Conservation (phyloP, 1,140 invertebrate genomes). For the Solenopsis invicta region DNA sequence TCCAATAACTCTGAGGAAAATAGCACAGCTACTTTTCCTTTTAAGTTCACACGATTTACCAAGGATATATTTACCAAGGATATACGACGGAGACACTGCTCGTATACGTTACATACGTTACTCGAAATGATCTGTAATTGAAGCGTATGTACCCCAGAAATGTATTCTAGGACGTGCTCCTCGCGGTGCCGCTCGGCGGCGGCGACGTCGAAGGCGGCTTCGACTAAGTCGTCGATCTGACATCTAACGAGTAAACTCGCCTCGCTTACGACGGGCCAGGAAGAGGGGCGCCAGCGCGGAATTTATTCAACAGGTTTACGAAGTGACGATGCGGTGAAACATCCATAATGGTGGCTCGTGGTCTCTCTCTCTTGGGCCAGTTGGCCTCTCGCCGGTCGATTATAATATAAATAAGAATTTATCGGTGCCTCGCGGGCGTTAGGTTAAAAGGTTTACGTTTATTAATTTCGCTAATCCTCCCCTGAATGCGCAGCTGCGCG, state of each 20-base stretch:
- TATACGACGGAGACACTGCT: neutral
- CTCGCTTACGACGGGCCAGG: slow-evolving; percentile 66
- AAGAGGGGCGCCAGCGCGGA: slow-evolving; percentile 71
- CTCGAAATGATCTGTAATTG: slow-evolving; percentile 23
- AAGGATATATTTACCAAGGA: neutral
- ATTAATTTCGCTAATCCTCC: slow-evolving; percentile 84
- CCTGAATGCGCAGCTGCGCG: slow-evolving; percentile 66
- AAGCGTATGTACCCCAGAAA: slow-evolving; percentile 24
- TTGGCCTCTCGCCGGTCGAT: slow-evolving; percentile 70
- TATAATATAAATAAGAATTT: slow-evolving; percentile 86
- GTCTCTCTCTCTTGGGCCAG: slow-evolving; percentile 52
- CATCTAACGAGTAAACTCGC: slow-evolving; percentile 73
- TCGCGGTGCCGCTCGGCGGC: neutral
- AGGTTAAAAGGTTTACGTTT: slow-evolving; percentile 85
- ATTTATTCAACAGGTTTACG: slow-evolving; percentile 85
- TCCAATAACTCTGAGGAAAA: neutral
- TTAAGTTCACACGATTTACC: neutral
- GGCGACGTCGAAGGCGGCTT: slow-evolving; percentile 3
- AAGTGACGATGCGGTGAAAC: slow-evolving; percentile 85
- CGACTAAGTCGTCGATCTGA: slow-evolving; percentile 53
- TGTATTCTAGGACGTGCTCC: neutral
- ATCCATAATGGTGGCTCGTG: slow-evolving; percentile 81
- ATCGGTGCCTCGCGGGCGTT: slow-evolving; percentile 80
- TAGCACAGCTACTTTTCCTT: neutral
- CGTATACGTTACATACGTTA: slow-evolving; percentile 2